Evolutionary conservation across 2,888 invertebrate genomes (phyloP).

Genomic region (Bhutanitis thaidina): DNA sequence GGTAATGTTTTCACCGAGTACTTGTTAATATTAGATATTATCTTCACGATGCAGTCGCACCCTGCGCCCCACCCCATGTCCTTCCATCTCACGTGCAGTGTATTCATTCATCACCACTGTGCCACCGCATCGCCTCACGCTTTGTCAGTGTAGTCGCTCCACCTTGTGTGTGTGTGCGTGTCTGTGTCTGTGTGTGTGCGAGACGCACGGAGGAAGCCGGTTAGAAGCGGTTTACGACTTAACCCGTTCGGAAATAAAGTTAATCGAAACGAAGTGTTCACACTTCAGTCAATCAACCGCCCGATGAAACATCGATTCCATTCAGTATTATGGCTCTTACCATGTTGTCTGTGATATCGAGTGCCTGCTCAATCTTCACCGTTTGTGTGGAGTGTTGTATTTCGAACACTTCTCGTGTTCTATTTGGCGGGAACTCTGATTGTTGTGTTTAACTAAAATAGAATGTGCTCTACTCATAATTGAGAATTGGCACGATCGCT

Average conservation of each 20-base stretch:
- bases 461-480: background rate
- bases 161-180: background rate
- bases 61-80: too few relatives aligned
- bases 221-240: slow-evolving; percentile 6
- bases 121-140: slow-evolving; percentile 3
- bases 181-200: slow-evolving; percentile 4
- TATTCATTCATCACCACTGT: background rate
- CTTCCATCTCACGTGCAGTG: too few relatives aligned
- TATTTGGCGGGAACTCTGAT: background rate
- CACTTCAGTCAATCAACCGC: too few relatives aligned
- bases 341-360: too few relatives aligned
- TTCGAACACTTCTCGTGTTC: background rate
- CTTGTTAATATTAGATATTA: too few relatives aligned
- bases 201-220: slow-evolving; percentile 33
- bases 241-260: background rate
- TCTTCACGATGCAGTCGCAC: too few relatives aligned
- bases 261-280: too few relatives aligned
- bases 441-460: background rate
- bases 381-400: background rate
- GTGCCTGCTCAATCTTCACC: too few relatives aligned
- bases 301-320: too few relatives aligned
- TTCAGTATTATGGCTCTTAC: too few relatives aligned
- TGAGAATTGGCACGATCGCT: too few relatives aligned
- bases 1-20: too few relatives aligned
- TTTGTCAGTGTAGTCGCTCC: slow-evolving; percentile 3